Percentiles rank a stretch among this genome's conserved stretches.
phyloP scores from a whole-genome alignment of 2,797 vertebrate species.

The Vireo griseus region DNA sequence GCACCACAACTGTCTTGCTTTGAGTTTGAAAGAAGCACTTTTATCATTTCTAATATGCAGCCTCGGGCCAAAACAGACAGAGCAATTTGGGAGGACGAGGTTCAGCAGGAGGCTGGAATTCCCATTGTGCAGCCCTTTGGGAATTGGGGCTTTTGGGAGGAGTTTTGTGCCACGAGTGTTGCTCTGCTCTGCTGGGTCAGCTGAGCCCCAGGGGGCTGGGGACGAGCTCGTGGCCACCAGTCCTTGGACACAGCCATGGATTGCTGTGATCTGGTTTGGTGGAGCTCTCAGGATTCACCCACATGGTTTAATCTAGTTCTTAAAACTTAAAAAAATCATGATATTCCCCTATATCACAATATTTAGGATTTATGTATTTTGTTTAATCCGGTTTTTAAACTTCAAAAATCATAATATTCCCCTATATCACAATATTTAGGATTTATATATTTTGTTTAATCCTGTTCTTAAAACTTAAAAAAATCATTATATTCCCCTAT shows the following conservation, averaged over 20 bases:
- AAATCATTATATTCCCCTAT: accelerated
- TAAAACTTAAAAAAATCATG: neutral
- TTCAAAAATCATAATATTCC: neutral
- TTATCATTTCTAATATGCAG: conserved; percentile 66
- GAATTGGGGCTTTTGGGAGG: neutral
- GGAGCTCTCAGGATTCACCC: neutral
- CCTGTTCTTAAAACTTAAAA: neutral
- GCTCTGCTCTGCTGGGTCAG: neutral
- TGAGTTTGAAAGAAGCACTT: conserved; percentile 64
- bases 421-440: accelerated
- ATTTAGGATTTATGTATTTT: neutral
- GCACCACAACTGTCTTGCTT: conserved; percentile 50
- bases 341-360: accelerated
- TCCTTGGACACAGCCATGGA: neutral
- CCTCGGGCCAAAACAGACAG: conserved; percentile 69
- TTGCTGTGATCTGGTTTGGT: neutral
- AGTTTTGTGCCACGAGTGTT: neutral
- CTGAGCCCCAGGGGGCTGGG: neutral
- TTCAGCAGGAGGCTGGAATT: conserved; percentile 60
- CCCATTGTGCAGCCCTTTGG: conserved; percentile 13
- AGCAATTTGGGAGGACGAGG: conserved; percentile 36
- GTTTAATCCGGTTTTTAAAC: neutral
- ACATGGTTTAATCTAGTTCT: neutral
- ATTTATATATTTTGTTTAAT: neutral
- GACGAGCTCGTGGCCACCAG: neutral